Evolutionary conservation across 2,888 invertebrate species (phyloP).

Genomic region (Maniola hyperantus): DNA sequence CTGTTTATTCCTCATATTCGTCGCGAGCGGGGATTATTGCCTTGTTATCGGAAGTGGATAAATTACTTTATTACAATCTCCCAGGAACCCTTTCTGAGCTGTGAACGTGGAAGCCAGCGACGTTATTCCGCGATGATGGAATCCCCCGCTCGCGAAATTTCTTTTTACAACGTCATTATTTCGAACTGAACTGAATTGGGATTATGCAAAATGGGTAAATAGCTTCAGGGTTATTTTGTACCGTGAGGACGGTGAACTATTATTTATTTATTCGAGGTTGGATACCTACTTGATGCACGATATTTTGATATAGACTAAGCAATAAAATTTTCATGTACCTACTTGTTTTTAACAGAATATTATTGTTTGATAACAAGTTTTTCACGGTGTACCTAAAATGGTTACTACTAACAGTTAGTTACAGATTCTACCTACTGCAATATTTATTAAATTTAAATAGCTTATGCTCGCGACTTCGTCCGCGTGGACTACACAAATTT

Average conservation of each 20-base stretch:
- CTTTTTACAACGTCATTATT: conserved; percentile 64
- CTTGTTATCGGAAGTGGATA: conserved; percentile 76
- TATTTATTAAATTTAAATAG: too few species aligned
- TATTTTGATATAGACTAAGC: neutral
- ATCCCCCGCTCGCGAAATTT: conserved; percentile 59
- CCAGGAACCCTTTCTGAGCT: conserved; percentile 57
- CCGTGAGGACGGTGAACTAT: conserved; percentile 26
- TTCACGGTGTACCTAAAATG: too few species aligned
- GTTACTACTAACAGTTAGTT: too few species aligned
- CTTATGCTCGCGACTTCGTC: too few species aligned
- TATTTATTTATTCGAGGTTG: conserved; percentile 7
- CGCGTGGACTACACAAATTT: too few species aligned
- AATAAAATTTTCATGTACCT: too few species aligned
- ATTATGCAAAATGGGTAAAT: conserved; percentile 53
- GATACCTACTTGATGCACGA: neutral
- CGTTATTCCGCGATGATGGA: conserved; percentile 67
- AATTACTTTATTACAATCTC: conserved; percentile 76
- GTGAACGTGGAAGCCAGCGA: conserved; percentile 50
- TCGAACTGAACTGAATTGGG: conserved; percentile 47
- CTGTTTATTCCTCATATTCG: conserved; percentile 61
- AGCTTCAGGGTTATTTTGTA: conserved; percentile 44
- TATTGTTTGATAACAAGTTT: too few species aligned
- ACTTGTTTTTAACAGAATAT: neutral
- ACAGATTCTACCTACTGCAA: too few species aligned
- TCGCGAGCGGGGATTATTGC: conserved; percentile 64